Percentiles rank a stretch among this genome's conserved stretches.
Conservation (phyloP, 2,113 vertebrate species). For the Desmodus rotundus region DNA sequence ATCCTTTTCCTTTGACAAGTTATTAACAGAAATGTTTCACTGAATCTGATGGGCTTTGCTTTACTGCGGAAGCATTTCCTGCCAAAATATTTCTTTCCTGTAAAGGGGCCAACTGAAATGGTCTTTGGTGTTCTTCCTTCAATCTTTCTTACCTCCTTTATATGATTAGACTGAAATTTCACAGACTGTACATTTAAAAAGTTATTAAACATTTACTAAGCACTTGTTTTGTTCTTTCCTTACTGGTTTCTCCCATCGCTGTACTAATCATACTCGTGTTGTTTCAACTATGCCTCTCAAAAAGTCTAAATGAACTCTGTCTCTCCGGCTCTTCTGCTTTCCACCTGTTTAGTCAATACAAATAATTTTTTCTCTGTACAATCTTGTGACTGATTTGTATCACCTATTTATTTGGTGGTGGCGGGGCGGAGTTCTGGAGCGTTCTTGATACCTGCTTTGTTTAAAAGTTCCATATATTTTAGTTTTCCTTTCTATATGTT, state of each 20-base stretch:
- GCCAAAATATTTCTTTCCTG: constrained; percentile 73
- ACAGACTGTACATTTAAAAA: background rate
- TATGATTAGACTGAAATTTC: constrained; percentile 29
- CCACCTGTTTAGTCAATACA: background rate
- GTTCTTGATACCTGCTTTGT: background rate
- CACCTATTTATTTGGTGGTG: background rate
- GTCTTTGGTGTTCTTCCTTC: constrained; percentile 42
- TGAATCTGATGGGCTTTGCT: constrained; percentile 74
- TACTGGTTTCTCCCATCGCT: background rate
- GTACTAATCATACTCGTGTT: background rate
- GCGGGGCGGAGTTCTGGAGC: background rate
- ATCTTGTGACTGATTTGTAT: background rate
- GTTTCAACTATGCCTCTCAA: background rate
- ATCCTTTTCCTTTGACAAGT: constrained; percentile 71
- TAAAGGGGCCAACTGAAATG: constrained; percentile 58
- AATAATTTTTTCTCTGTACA: background rate
- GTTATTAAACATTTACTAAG: constrained; percentile 1
- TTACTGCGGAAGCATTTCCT: constrained; percentile 64
- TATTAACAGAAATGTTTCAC: constrained; percentile 76
- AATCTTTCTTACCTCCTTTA: constrained; percentile 12
- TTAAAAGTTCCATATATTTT: background rate
- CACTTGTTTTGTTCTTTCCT: background rate
- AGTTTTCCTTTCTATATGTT: background rate
- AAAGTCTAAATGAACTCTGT: background rate
- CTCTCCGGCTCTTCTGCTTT: background rate